These are phyloP conservation scores for Sciurus vulgaris DNA, from an alignment of 2,797 vertebrate species.

Conservation along the genomic window DNA sequence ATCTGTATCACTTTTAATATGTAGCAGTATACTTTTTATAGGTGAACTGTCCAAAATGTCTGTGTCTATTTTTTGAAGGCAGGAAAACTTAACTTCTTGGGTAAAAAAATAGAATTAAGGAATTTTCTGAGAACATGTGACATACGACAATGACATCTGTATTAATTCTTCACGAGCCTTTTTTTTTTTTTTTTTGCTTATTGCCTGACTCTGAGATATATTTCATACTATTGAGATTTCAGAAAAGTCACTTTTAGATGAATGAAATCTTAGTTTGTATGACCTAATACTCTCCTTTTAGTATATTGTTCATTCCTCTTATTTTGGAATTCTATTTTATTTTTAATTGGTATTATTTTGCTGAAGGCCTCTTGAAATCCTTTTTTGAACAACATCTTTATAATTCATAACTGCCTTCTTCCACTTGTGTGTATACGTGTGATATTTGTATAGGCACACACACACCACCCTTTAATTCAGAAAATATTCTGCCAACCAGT, in stretches of 20 bases:
- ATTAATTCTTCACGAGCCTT: not conserved
- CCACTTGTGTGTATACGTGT: not conserved
- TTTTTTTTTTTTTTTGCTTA: not conserved
- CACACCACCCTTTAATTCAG: not conserved
- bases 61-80: not conserved
- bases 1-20: not conserved
- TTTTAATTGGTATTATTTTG: not conserved
- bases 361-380: not conserved
- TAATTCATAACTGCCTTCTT: not conserved
- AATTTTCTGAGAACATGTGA: not conserved
- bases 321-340: not conserved
- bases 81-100: not conserved
- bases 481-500: not conserved
- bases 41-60: not conserved
- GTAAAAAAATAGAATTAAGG: constrained; percentile 17
- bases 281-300: not conserved
- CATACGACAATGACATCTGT: not conserved
- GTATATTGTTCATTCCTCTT: not conserved
- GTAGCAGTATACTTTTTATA: not conserved
- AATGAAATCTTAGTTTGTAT: not conserved
- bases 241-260: not conserved
- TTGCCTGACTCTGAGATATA: not conserved
- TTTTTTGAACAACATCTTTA: not conserved
- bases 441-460: not conserved
- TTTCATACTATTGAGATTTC: not conserved